Evolutionary conservation across 2,888 invertebrate species (phyloP).

Genomic region (Acanthosepion esculentum): DNA sequence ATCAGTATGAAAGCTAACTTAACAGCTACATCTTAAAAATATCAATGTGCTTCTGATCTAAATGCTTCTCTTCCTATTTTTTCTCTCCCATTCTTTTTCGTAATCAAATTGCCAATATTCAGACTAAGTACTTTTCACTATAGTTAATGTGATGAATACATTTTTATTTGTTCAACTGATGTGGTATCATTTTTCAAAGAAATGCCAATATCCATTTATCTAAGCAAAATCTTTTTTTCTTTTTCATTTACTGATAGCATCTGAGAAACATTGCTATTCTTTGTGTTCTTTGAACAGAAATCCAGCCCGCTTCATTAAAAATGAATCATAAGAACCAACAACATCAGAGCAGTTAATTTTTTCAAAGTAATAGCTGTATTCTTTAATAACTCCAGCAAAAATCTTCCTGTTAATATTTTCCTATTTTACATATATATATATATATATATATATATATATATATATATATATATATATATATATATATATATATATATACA

Average conservation of each 20-base stretch:
- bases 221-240: neutral
- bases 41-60: neutral
- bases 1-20: neutral
- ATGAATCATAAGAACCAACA: neutral
- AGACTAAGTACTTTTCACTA: neutral
- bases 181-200: neutral
- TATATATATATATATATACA: no score
- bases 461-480: no score
- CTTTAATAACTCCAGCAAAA: no score
- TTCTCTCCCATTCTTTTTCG: neutral
- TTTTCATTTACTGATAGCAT: neutral
- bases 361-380: neutral
- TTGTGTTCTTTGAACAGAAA: neutral
- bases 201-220: slow-evolving; percentile 21
- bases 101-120: neutral
- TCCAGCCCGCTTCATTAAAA: neutral
- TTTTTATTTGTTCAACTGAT: neutral
- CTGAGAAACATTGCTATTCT: neutral
- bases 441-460: no score
- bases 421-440: no score
- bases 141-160: slow-evolving; percentile 17
- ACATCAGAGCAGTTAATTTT: neutral
- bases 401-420: no score
- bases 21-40: neutral
- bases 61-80: neutral